phyloP scores from a whole-genome alignment of 2,888 invertebrate genomes.

The Heliconius ismenius region DNA sequence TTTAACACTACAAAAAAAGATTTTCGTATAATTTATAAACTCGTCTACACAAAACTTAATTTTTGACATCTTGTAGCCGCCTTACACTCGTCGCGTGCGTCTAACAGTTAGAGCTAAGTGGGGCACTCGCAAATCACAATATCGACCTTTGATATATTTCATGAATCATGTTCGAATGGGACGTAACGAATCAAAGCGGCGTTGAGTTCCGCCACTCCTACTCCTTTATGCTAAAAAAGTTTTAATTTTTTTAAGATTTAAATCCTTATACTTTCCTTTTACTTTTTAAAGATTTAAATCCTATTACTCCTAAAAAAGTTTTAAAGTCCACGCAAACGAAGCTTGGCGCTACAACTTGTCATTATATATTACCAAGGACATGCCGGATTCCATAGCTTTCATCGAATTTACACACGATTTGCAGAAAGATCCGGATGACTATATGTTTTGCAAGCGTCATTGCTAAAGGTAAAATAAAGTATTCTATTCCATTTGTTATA shows the following conservation, averaged over 20 bases:
- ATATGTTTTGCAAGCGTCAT: slow-evolving; percentile 46
- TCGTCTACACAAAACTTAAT: not conserved
- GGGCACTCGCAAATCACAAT: slow-evolving; percentile 32
- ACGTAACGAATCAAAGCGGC: not conserved
- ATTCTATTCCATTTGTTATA: not conserved
- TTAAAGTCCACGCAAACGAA: not conserved
- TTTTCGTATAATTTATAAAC: not conserved
- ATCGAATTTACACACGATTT: slow-evolving; percentile 44
- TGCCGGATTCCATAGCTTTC: slow-evolving; percentile 4
- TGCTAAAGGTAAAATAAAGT: slow-evolving; percentile 33
- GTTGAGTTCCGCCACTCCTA: too few species aligned
- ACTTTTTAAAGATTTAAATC: not conserved
- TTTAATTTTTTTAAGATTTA: too few species aligned
- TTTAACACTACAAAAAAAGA: not conserved
- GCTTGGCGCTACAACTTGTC: not conserved
- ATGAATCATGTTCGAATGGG: slow-evolving; percentile 13
- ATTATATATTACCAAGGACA: not conserved
- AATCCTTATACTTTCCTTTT: too few species aligned
- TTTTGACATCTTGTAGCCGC: slow-evolving; percentile 28
- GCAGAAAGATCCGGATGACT: slow-evolving; percentile 36
- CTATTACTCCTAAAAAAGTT: too few species aligned
- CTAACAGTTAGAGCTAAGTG: slow-evolving; percentile 36
- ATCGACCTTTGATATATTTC: slow-evolving; percentile 33
- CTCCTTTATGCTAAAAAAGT: too few species aligned
- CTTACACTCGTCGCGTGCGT: slow-evolving; percentile 36